Evolutionary conservation across 2,888 invertebrate species (phyloP).

Genomic region (Acanthacorydalis orientalis): DNA sequence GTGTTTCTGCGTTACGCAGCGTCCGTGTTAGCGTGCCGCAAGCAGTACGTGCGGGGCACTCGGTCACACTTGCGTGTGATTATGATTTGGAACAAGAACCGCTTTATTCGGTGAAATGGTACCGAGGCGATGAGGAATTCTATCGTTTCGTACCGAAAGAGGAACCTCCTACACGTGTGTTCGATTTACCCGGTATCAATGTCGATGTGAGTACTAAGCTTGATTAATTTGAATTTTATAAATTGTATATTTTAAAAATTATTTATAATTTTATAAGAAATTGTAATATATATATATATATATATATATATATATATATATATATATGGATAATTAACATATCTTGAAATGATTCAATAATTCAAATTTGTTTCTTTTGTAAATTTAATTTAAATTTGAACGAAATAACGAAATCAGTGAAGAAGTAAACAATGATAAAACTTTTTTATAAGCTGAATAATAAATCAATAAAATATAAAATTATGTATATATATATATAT

Average conservation of each 20-base stretch:
- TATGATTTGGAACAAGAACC: slow-evolving; percentile 32
- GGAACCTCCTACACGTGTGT: slow-evolving; percentile 49
- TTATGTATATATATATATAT: too few relatives aligned
- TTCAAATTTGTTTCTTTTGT: too few relatives aligned
- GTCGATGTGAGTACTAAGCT: slow-evolving; percentile 46
- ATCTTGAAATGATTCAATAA: too few relatives aligned
- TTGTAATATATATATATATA: too few relatives aligned
- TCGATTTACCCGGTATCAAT: slow-evolving; percentile 45
- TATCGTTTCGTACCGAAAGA: slow-evolving; percentile 59
- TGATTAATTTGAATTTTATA: background rate
- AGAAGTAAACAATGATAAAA: background rate
- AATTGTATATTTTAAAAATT: background rate
- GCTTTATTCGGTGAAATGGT: slow-evolving; percentile 64
- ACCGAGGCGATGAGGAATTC: slow-evolving; percentile 54
- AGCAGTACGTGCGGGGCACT: slow-evolving; percentile 25
- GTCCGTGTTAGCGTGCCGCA: slow-evolving; percentile 23
- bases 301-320: too few relatives aligned
- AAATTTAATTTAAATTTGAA: background rate
- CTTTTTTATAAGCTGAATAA: background rate
- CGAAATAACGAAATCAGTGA: background rate
- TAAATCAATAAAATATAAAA: too few relatives aligned
- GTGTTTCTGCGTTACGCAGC: slow-evolving; percentile 15
- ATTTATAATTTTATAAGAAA: too few relatives aligned
- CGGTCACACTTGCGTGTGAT: slow-evolving; percentile 25
- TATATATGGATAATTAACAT: too few relatives aligned